phyloP scores from a whole-genome alignment of 1,140 invertebrate genomes.

The Atta texana region DNA sequence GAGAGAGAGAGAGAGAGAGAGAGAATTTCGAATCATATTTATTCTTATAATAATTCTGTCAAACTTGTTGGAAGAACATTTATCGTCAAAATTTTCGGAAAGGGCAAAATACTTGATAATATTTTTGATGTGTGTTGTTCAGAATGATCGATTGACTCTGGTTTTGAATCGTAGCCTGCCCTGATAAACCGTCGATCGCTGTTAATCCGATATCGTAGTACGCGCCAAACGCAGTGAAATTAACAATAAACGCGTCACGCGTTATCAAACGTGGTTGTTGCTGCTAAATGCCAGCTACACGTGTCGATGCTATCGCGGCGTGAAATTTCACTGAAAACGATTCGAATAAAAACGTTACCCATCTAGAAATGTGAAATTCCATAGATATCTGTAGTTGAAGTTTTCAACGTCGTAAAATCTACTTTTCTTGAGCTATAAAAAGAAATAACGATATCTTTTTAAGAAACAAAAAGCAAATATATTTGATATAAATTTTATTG shows the following conservation, averaged over 20 bases:
- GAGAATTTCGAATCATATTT: conserved; percentile 4
- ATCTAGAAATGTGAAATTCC: background rate
- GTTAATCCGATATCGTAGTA: conserved; percentile 43
- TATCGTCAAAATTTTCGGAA: conserved; percentile 5
- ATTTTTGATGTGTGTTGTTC: conserved; percentile 36
- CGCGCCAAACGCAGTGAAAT: conserved; percentile 43
- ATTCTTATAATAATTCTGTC: background rate
- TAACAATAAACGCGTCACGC: conserved; percentile 57
- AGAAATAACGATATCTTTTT: background rate
- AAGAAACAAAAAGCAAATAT: background rate
- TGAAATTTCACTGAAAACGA: conserved; percentile 47
- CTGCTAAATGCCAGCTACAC: conserved; percentile 50
- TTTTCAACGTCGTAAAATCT: conserved; percentile 9
- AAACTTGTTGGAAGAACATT: background rate
- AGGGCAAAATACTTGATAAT: conserved; percentile 9
- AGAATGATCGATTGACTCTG: conserved; percentile 44
- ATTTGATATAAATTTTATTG: background rate
- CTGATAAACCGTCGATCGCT: conserved; percentile 49
- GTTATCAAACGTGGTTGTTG: conserved; percentile 47
- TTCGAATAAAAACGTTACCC: conserved; percentile 10
- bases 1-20: too few relatives aligned
- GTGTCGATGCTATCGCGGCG: conserved; percentile 37
- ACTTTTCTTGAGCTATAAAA: background rate
- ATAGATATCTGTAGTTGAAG: background rate
- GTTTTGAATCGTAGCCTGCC: conserved; percentile 14